Evolutionary conservation across 2,113 vertebrate species (phyloP).

Genomic region (Pterocles gutturalis): DNA sequence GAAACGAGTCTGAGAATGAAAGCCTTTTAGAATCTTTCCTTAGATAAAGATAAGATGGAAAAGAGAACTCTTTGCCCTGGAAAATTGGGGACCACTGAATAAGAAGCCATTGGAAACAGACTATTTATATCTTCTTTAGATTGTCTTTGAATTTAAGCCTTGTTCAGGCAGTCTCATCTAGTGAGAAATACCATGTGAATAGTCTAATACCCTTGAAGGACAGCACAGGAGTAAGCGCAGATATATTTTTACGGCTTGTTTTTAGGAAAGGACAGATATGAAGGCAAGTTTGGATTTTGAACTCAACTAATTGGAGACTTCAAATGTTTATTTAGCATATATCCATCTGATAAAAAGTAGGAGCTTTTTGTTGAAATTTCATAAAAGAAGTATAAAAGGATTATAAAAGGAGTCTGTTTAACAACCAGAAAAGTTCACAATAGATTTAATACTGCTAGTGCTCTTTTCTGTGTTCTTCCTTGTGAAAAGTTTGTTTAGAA

Average conservation of each 20-base stretch:
- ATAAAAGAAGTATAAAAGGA: not conserved
- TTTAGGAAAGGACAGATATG: not conserved
- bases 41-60: not conserved
- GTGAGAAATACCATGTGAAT: not conserved
- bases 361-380: not conserved
- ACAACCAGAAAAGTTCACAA: not conserved
- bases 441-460: not conserved
- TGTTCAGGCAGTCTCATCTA: not conserved
- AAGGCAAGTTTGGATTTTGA: not conserved
- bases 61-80: not conserved
- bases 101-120: not conserved
- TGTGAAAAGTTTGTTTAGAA: slow-evolving; percentile 14
- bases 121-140: not conserved
- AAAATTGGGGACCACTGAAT: not conserved
- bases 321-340: not conserved
- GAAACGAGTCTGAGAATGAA: not conserved
- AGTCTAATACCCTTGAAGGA: not conserved
- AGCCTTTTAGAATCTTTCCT: not conserved
- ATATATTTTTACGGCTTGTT: not conserved
- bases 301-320: not conserved
- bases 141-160: slow-evolving; percentile 20
- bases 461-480: not conserved
- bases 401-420: not conserved
- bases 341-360: not conserved
- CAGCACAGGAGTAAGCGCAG: not conserved